phyloP scores from a whole-genome alignment of 2,113 vertebrate genomes.

The Gadus macrocephalus region DNA sequence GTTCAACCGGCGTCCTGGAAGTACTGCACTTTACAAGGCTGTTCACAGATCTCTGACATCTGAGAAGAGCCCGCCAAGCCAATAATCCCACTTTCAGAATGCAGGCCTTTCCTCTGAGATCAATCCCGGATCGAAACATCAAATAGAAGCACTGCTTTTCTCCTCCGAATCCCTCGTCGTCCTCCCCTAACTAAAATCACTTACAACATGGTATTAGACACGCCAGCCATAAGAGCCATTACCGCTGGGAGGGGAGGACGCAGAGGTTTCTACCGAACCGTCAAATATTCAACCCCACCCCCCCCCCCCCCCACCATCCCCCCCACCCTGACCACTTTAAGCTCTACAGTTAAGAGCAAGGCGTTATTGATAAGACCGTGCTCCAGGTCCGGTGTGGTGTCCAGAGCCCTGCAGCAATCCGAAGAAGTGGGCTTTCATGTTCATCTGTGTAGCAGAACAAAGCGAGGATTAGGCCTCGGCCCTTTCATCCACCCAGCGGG shows the following conservation, averaged over 20 bases:
- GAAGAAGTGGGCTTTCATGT: conserved; percentile 81
- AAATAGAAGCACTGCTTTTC: conserved; percentile 91
- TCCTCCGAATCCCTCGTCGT: conserved; percentile 52
- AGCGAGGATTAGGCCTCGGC: conserved; percentile 71
- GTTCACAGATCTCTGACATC: conserved; percentile 99
- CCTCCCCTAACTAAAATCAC: conserved; percentile 77
- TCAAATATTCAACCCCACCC: conserved; percentile 73
- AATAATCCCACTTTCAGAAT: conserved; percentile 99
- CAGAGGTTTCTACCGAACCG: conserved; percentile 83
- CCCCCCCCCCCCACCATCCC: too few relatives aligned
- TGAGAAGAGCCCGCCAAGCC: conserved; percentile 97
- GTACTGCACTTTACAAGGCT: conserved; percentile 95
- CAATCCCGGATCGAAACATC: conserved; percentile 99
- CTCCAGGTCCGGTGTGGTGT: conserved; percentile 62
- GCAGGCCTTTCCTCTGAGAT: conserved; percentile 91
- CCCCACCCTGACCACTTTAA: conserved; percentile 70
- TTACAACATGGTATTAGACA: conserved; percentile 88
- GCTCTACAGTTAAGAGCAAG: conserved; percentile 73
- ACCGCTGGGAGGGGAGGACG: conserved; percentile 73
- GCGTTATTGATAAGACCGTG: conserved; percentile 82
- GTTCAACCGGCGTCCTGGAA: conserved; percentile 85
- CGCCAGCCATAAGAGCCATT: conserved; percentile 78
- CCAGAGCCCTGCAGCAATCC: conserved; percentile 69
- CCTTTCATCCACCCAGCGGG: conserved; percentile 70
- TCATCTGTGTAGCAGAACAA: conserved; percentile 80